A percentile compares a stretch with the other conserved stretches of the same genome.
Conservation (phyloP, 2,888 invertebrate species). For the Lumbricus terrestris region DNA sequence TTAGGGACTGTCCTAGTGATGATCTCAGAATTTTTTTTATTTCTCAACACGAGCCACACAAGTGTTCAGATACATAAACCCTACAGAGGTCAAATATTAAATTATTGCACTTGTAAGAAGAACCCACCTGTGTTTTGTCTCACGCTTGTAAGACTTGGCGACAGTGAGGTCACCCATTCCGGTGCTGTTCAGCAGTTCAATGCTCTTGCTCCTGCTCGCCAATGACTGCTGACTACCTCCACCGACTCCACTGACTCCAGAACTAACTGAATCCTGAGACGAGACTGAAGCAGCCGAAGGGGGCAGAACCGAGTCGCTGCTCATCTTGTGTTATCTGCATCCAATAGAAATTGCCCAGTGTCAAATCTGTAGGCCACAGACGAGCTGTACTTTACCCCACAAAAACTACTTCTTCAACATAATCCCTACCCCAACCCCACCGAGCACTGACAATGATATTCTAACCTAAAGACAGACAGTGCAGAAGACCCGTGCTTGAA, state of each 20-base stretch:
- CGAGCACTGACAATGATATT: neutral
- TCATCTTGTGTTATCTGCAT: constrained; percentile 5
- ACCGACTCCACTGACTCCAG: neutral
- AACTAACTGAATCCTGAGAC: neutral
- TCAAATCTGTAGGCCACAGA: neutral
- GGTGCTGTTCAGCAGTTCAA: constrained; percentile 28
- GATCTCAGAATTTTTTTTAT: too few relatives aligned
- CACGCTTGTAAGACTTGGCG: constrained; percentile 29
- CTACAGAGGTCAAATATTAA: too few relatives aligned
- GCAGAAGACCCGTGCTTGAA: neutral
- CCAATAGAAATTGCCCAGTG: constrained; percentile 7
- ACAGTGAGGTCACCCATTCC: constrained; percentile 32
- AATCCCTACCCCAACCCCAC: too few relatives aligned
- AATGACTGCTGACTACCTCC: neutral
- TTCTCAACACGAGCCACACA: too few relatives aligned
- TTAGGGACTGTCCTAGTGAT: too few relatives aligned
- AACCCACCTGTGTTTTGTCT: constrained; percentile 29
- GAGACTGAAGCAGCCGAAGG: neutral
- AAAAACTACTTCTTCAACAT: neutral
- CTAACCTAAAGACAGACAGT: neutral
- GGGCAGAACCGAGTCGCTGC: neutral
- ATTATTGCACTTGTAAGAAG: neutral
- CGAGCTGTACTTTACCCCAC: neutral
- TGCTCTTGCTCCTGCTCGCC: constrained; percentile 26
- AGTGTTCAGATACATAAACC: constrained; percentile 44